Evolutionary conservation across 2,797 vertebrate species (phyloP), one percentile per base, ranked within the genome.

Genomic region (Pempheris klunzingeri): DNA sequence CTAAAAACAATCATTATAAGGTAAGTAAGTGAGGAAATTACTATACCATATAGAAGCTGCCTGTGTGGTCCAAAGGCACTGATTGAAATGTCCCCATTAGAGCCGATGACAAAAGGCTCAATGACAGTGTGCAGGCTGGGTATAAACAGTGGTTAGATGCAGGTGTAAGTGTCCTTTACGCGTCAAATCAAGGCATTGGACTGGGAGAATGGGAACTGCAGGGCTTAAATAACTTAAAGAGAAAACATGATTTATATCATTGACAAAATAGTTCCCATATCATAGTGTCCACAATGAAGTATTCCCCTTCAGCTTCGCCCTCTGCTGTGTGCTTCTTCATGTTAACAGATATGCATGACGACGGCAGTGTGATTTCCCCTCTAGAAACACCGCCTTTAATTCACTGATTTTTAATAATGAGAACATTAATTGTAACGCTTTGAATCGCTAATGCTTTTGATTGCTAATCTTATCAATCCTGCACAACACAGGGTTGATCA

Each of bases 401-500:
- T 79, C 73, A 68, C 65, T 47, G 78, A 44, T 83, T 92, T 88
- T 87, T 79, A 90, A 86, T 89, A 92, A 90, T 82, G 82, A 86
- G 86, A 89, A 85, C 84, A 80, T 82, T 89, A 81, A 90, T 84
- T 88, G 80, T 78, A 57, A 47, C 24, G 44, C 88, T 93, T 91
- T 92, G 82, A 93, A 86, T 83, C 67, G 65, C 72, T 74, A 90
- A 90, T 61, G 83, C 83, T 86, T 92, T 90, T 91, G 89, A 91
- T 88, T 75, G 85, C 87, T 88, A 89, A 92, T 93, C 91, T 93
- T 93, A 93, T 93, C 93, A 93, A 83, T 81, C 58, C 87, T 78
- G 87, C 74, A 89, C 90, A 93, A 93, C 88, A 85, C 82, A 87
- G 84, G 15, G 82, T 78, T 82, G 87, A 94, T 93, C 91, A 93